A percentile compares a stretch with the other conserved stretches of the same genome.
Evolutionary conservation across 2,113 vertebrate species (phyloP).

Genomic region (Pachycephala philippinensis): DNA sequence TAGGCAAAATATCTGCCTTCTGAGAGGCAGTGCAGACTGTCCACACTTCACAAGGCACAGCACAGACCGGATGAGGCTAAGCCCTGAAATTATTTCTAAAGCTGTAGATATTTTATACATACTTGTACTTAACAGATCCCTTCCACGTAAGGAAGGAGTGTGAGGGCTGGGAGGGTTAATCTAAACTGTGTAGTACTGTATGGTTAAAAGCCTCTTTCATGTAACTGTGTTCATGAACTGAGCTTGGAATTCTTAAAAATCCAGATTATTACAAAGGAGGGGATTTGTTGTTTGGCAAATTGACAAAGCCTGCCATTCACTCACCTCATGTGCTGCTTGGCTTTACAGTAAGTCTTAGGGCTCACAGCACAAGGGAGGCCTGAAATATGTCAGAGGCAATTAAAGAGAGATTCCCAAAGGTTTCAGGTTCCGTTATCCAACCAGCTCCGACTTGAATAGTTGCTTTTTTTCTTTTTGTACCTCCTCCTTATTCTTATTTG

Average conservation of each 20-base stretch:
- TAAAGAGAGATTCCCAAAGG: background rate
- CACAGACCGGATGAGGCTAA: background rate
- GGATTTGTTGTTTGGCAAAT: background rate
- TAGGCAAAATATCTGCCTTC: background rate
- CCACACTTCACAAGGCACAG: background rate
- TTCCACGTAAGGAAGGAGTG: background rate
- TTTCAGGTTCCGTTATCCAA: background rate
- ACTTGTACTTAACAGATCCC: background rate
- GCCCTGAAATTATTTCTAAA: slow-evolving; percentile 11
- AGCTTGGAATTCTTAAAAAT: slow-evolving; percentile 27
- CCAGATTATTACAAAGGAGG: background rate
- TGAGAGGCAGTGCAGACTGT: background rate
- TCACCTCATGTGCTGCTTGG: background rate
- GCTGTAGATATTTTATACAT: background rate
- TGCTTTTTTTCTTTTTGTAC: background rate
- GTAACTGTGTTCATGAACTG: background rate
- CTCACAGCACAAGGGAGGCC: background rate
- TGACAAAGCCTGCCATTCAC: background rate
- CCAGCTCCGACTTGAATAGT: background rate
- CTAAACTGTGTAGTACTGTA: background rate
- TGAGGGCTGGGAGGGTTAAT: background rate
- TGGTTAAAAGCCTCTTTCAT: background rate
- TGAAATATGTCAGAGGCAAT: background rate
- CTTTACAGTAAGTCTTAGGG: background rate
- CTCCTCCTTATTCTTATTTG: background rate